These are phyloP conservation scores for Chaitophorus viminalis DNA, from an alignment of 2,888 invertebrate genomes.

Conservation along the genomic window DNA sequence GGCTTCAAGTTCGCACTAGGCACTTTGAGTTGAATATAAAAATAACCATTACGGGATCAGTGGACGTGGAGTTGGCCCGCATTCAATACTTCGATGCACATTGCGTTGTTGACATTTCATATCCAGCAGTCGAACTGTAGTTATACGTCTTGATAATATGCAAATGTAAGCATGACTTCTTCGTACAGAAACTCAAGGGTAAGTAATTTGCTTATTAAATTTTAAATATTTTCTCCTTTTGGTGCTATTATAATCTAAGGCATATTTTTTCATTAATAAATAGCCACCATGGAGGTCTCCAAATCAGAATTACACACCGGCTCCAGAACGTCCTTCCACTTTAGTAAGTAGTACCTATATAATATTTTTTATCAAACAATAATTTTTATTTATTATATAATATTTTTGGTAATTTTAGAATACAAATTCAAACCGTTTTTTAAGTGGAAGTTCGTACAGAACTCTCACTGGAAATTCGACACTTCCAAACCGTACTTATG, in stretches of 20 bases:
- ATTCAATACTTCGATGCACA: conserved; percentile 61
- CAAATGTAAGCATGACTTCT: conserved; percentile 52
- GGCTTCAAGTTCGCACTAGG: conserved; percentile 61
- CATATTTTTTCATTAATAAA: neutral
- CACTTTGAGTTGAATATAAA: conserved; percentile 57
- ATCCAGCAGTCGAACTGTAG: conserved; percentile 57
- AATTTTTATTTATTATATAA: neutral
- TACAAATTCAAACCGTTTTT: conserved; percentile 51
- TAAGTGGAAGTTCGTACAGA: conserved; percentile 56
- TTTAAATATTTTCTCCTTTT: neutral
- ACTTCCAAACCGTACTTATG: conserved; percentile 43
- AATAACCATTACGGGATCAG: conserved; percentile 61
- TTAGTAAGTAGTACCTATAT: conserved; percentile 2
- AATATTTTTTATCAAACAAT: neutral
- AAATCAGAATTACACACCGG: conserved; percentile 42
- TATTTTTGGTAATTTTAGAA: conserved; percentile 16
- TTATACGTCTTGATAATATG: conserved; percentile 50
- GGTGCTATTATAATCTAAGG: neutral
- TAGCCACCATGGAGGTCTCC: conserved; percentile 60
- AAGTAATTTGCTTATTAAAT: conserved; percentile 15
- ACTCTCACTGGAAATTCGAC: conserved; percentile 54
- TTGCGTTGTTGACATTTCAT: conserved; percentile 62
- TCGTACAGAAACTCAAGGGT: conserved; percentile 53
- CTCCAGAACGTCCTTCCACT: conserved; percentile 40
- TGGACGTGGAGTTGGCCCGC: conserved; percentile 59